Conservation (phyloP, 2,888 invertebrate genomes). For the Phlogophora meticulosa region DNA sequence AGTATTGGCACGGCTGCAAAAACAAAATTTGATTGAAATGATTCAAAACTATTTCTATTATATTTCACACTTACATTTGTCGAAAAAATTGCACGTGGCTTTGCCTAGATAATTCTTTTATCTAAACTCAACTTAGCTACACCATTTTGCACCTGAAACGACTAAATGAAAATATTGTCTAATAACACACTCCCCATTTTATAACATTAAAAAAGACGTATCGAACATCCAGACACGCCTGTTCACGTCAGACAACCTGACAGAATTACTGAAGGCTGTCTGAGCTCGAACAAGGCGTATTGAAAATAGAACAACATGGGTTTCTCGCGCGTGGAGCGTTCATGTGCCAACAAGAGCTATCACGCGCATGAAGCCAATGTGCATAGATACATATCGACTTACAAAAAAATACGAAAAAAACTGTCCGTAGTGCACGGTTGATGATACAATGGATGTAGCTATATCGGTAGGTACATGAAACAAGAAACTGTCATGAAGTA, state of each 20-base stretch:
- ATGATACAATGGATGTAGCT: background rate
- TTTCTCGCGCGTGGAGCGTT: background rate
- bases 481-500: too few relatives aligned
- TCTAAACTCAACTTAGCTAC: too few relatives aligned
- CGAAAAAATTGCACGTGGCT: background rate
- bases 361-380: background rate
- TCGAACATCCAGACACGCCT: background rate
- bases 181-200: background rate
- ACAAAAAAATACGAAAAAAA: background rate
- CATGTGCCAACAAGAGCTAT: too few relatives aligned
- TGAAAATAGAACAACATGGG: conserved; percentile 26
- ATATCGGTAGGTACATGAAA: background rate
- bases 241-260: conserved; percentile 10
- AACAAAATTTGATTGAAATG: background rate
- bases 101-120: background rate
- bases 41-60: too few relatives aligned
- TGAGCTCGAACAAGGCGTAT: conserved; percentile 1
- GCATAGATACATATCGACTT: too few relatives aligned
- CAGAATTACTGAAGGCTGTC: conserved; percentile 21
- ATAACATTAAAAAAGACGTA: background rate
- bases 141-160: too few relatives aligned
- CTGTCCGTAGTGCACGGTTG: background rate
- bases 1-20: too few relatives aligned
- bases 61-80: too few relatives aligned
- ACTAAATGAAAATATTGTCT: too few relatives aligned